Evolutionary conservation across 2,888 invertebrate genomes (phyloP).

Genomic region (Rhopalosiphum nymphaeae): DNA sequence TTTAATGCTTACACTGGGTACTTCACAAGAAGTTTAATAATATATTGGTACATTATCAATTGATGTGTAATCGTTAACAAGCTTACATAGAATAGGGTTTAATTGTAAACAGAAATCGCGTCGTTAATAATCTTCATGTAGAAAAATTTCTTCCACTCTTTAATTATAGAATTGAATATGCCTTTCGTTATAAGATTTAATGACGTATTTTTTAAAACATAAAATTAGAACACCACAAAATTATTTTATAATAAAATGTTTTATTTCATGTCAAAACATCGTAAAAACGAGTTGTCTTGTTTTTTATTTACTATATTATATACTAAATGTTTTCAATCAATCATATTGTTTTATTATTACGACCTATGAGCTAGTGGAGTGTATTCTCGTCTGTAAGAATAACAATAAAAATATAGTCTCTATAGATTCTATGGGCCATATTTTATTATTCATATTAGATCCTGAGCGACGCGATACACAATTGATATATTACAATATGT

Average conservation of each 20-base stretch:
- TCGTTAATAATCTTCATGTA: neutral
- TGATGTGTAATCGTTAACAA: neutral
- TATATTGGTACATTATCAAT: neutral
- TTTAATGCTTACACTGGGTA: neutral
- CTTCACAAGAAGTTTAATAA: neutral
- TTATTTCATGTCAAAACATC: neutral
- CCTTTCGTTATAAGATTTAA: constrained; percentile 18
- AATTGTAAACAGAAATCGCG: neutral
- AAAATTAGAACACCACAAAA: neutral
- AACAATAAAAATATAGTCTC: neutral
- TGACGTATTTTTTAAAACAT: neutral
- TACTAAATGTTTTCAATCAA: neutral
- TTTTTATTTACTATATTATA: neutral
- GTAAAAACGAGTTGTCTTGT: neutral
- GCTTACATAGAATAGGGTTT: neutral
- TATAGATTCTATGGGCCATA: neutral
- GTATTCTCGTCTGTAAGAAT: neutral
- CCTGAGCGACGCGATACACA: neutral
- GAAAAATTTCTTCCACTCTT: neutral
- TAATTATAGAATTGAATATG: neutral
- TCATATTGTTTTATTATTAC: neutral
- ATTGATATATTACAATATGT: neutral
- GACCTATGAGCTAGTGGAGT: neutral
- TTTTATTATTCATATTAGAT: neutral
- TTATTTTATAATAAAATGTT: neutral